These are phyloP conservation scores for Moxostoma hubbsi DNA, from an alignment of 2,797 vertebrate genomes.

Conservation along the genomic window DNA sequence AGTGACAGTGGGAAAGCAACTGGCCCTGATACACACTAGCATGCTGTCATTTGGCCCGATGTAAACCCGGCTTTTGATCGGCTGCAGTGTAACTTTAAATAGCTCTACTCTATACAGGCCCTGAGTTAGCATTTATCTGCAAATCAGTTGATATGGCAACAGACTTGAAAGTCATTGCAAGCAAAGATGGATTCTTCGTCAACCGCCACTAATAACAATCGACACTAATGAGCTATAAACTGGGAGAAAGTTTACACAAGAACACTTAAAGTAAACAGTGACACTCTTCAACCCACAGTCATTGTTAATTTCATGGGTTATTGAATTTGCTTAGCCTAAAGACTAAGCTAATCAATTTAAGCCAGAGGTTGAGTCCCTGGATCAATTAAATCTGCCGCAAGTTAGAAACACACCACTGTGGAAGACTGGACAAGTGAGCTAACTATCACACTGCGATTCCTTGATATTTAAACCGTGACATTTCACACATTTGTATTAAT, in stretches of 20 bases:
- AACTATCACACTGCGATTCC: neutral
- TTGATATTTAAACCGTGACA: neutral
- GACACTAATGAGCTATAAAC: neutral
- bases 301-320: conserved; percentile 68
- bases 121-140: neutral
- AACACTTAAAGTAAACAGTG: conserved; percentile 37
- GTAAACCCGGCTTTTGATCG: neutral
- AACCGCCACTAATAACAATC: conserved; percentile 31
- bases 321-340: conserved; percentile 66
- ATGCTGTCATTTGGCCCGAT: too few relatives aligned
- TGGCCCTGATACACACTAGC: too few relatives aligned
- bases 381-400: conserved; percentile 52
- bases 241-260: conserved; percentile 17
- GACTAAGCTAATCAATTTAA: conserved; percentile 67
- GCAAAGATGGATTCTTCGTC: conserved; percentile 7
- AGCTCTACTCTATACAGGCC: neutral
- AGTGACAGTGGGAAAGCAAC: too few relatives aligned
- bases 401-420: conserved; percentile 50
- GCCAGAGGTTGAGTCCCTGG: conserved; percentile 49
- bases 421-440: conserved; percentile 11
- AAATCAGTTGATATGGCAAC: neutral
- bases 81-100: neutral
- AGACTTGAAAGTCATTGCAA: conserved; percentile 18
- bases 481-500: conserved; percentile 5
- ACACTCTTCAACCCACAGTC: conserved; percentile 65